Evolutionary conservation across 2,797 vertebrate species (phyloP).

Genomic region (Gadopsis bispinosus): DNA sequence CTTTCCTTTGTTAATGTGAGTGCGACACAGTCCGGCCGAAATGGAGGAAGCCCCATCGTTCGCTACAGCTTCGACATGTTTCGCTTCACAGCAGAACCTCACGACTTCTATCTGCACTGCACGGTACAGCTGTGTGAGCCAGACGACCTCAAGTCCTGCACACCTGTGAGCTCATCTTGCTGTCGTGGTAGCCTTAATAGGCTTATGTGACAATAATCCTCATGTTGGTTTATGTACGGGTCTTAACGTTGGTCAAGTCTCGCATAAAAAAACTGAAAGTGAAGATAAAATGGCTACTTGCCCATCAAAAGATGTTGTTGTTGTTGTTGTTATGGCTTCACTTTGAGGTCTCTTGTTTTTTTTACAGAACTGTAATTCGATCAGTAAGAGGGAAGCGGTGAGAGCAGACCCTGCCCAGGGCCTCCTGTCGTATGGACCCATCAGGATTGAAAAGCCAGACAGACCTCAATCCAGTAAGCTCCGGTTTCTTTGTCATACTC

Average conservation of each 20-base stretch:
- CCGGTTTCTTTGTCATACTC: neutral
- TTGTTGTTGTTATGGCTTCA: neutral
- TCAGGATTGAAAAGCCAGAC: constrained; percentile 74
- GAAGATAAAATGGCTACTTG: neutral
- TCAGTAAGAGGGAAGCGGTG: constrained; percentile 77
- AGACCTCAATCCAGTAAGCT: constrained; percentile 65
- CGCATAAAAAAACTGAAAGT: neutral
- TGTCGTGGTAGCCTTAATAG: neutral
- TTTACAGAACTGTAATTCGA: constrained; percentile 79
- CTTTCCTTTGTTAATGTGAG: constrained; percentile 68
- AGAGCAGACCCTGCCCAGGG: constrained; percentile 55
- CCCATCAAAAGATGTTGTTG: neutral
- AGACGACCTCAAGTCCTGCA: constrained; percentile 74
- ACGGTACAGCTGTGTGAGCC: constrained; percentile 80
- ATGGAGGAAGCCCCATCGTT: constrained; percentile 68
- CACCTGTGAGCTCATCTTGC: constrained; percentile 71
- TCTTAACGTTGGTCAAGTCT: neutral
- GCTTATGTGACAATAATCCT: neutral
- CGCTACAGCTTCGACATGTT: constrained; percentile 86
- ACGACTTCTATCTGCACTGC: constrained; percentile 85
- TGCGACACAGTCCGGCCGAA: constrained; percentile 7
- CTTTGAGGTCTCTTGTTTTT: neutral
- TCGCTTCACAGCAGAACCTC: constrained; percentile 71
- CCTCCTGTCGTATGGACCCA: constrained; percentile 84
- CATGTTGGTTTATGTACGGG: neutral